Evolutionary conservation across 2,797 vertebrate genomes (phyloP), one percentile per base, ranked within the genome.

Genomic region (Ctenopoma multispine): DNA sequence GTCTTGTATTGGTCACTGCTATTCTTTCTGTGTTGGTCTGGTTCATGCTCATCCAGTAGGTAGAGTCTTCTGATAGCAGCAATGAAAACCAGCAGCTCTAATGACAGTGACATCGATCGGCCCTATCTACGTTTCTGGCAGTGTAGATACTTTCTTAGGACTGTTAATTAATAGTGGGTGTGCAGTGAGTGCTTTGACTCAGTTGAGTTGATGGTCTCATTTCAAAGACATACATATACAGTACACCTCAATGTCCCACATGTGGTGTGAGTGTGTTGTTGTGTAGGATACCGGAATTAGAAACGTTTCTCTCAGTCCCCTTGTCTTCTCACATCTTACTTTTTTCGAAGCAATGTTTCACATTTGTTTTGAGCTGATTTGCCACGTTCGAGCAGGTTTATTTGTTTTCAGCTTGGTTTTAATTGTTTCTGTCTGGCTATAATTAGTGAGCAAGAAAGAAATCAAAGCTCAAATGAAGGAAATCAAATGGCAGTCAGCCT

Each of bases 161-260:
- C 76, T 68, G 68, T 84, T 93, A 90, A 93, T 92, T 91, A 90
- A 90, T 70, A 67, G 61, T 53, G 36, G 55, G 63, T 76, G 48
- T 65, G 53, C 83, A 93, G 92, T 4, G 74, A 92, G 73, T 74
- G 47, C 57, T 17, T 54, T 56, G 21, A 23, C 63, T 77, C 13
- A 27, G 41, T 59, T 53, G 53, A 66, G 80, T 9, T 40, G 38
- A 5, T 40, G 11, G n/a, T 23, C 63, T 78, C 14, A 29, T 24
- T 61, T 54, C 41, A 61, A 79, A 57, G 5, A 56, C 54, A 29
- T 41, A 41, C 20, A 62, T 41, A n/a, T 31, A 68, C 48, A 51
- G 24, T 29, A 63, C 27, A 36, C 10, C 3, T 38, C 8, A 23
- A 62, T 58, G 36, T 72, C 20, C 57, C 29, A 41, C 53, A 34